Base-by-base conservation (phyloP, 2,113 vertebrate genomes). In the Xiphorhynchus elegans region DNA sequence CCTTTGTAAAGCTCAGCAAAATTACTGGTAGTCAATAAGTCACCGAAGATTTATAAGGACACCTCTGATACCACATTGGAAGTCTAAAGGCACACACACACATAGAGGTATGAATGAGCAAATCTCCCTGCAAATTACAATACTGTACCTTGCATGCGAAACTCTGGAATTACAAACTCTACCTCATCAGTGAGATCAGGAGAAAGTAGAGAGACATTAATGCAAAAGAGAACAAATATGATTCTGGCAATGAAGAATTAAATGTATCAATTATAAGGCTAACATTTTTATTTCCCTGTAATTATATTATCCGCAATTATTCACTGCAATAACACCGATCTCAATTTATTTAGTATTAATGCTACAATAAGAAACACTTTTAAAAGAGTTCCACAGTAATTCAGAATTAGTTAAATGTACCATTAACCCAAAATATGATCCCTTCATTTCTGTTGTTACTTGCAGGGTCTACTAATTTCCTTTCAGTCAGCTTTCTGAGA, bases 331-430 rank as follows among this genome's bases (percentile, higher is more conserved):
- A 95, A 92, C 46, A 92, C 25, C 89, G 86, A 96, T 59, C 40
- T 80, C 67, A 90, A 90, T 95, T 95, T 35, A 95, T 93, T 94
- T 93, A 40, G 14, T 87, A 94, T 67, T 91, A 93, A 92, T 79
- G 42, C 11, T 73, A 19, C 70, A 42, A 68, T 82, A 39, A 95
- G 53, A 94, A 78, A 80, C 31, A 39, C 16, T 94, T 96, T 66
- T 69, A 87, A 63, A 92, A 95, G 47, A 62, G 70, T 93, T 89
- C 62, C 21, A 66, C 35, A 76, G 75, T 95, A 88, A 97, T 90
- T 96, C 81, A 93, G 76, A 96, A 93, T 87, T 95, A 97, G 91
- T 91, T 95, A 95, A 96, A 95, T 39, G 26, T 78, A 55, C 58
- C 46, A 55, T 93, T 96, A 96, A 96, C 93, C 67, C 62, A 96